phyloP scores from a whole-genome alignment of 2,888 invertebrate genomes.

The Creontiades dilutus region DNA sequence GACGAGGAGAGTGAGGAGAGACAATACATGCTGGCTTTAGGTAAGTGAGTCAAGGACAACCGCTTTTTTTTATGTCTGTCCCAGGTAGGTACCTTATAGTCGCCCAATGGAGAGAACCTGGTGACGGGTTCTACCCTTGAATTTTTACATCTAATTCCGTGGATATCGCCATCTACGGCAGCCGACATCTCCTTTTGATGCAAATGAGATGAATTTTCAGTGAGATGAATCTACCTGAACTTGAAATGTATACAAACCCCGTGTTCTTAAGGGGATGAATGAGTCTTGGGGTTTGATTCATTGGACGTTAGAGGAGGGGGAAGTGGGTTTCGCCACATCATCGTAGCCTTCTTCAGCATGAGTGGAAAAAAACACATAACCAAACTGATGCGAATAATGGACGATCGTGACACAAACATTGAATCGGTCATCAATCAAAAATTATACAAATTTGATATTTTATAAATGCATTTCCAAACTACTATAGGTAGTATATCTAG shows the following conservation, averaged over 20 bases:
- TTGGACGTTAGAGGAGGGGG: too few relatives aligned
- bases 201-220: not conserved
- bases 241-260: not conserved
- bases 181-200: not conserved
- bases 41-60: constrained; percentile 62
- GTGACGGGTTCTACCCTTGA: constrained; percentile 37
- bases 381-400: too few relatives aligned
- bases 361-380: too few relatives aligned
- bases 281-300: too few relatives aligned
- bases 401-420: too few relatives aligned
- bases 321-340: too few relatives aligned
- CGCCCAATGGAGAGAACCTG: constrained; percentile 6
- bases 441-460: too few relatives aligned
- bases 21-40: constrained; percentile 37
- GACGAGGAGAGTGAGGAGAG: not conserved
- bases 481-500: too few relatives aligned
- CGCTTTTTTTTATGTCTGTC: constrained; percentile 36
- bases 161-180: not conserved
- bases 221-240: not conserved
- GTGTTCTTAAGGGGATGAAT: not conserved
- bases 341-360: too few relatives aligned
- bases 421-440: too few relatives aligned
- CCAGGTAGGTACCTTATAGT: too few relatives aligned
- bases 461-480: too few relatives aligned
- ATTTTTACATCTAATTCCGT: constrained; percentile 5